Conservation (phyloP, 1,140 invertebrate species). For the Pygmarrhopalites habei region DNA sequence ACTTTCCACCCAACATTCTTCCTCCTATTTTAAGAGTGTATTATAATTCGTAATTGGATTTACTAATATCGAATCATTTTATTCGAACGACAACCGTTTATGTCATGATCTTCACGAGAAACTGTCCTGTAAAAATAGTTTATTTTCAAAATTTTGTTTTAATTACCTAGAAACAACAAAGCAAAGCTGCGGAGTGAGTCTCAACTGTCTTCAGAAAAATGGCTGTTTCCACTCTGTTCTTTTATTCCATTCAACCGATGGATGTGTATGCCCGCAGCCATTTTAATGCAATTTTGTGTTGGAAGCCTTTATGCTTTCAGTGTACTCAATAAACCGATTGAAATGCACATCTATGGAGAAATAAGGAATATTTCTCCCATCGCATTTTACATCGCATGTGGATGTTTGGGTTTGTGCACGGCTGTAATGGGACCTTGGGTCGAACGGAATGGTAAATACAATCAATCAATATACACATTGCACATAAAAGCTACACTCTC, state of each 20-base stretch:
- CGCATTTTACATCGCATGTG: constrained; percentile 35
- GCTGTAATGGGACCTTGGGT: constrained; percentile 34
- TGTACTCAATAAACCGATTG: constrained; percentile 35
- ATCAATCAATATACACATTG: no score
- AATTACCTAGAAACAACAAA: no score
- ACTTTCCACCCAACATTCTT: no score
- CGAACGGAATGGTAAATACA: constrained; percentile 28
- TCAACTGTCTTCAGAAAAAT: constrained; percentile 17
- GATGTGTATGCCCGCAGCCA: constrained; percentile 29
- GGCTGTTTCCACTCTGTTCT: constrained; percentile 8
- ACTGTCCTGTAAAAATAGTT: no score
- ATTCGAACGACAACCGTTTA: no score
- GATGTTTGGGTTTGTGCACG: constrained; percentile 21
- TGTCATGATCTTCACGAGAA: no score
- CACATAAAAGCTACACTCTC: no score
- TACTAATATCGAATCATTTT: no score
- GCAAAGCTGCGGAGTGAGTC: constrained; percentile 13
- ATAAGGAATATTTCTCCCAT: constrained; percentile 21
- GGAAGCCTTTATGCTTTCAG: constrained; percentile 34
- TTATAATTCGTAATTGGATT: no score
- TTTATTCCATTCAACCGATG: constrained; percentile 27
- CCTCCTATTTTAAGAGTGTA: no score
- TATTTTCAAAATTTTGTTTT: no score
- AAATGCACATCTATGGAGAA: constrained; percentile 20
- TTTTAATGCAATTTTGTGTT: constrained; percentile 35